Base-by-base conservation (phyloP, 2,113 vertebrate species). In the Chamaetylas fuelleborni region DNA sequence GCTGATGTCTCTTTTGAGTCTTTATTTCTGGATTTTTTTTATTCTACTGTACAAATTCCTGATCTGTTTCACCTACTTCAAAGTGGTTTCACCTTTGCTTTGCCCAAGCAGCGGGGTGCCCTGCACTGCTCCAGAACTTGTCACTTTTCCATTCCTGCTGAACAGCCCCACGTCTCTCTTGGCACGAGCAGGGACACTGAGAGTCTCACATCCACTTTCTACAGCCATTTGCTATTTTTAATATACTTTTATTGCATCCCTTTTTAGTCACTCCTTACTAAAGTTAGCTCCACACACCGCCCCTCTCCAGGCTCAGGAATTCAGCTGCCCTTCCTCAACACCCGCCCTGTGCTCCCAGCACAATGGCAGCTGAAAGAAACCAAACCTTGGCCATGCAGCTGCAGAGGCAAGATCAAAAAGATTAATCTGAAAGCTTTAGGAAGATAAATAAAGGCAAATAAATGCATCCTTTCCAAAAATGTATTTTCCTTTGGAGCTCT, bases 401-500 rank as follows among this genome's bases (percentile, higher is more conserved):
- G 88, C 45, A 2, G 42, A 62, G 78, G 33, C 5, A 20, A 88
- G 79, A 88, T 85, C 86, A 94, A 88, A 95, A 88, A 74, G 53
- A 71, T 2, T 51, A 50, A 86, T 53, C 93, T 82, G n/a, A 92
- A 92, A 83, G 90, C 80, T 34, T 76, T 9, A 25, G 66, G 90
- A 91, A 95, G 83, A 91, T 50, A 86, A 94, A 88, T 79, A 62
- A 82, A 88, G 89, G 89, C 61, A 90, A 92, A 95, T 62, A 90
- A 90, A 62, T 0, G 53, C 76, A 91, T 86, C 87, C 80, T 89
- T 80, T 86, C 90, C 71, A 82, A 74, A 87, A 86, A 28, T 1
- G 42, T 29, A 2, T 66, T 50, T 82, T 45, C 38, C 70, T 74
- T 40, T 24, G 5, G 7, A 80, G 93, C 61, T 79, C 67, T 54